phyloP scores from a whole-genome alignment of 2,888 invertebrate species.

The Masnerella sp. region DNA sequence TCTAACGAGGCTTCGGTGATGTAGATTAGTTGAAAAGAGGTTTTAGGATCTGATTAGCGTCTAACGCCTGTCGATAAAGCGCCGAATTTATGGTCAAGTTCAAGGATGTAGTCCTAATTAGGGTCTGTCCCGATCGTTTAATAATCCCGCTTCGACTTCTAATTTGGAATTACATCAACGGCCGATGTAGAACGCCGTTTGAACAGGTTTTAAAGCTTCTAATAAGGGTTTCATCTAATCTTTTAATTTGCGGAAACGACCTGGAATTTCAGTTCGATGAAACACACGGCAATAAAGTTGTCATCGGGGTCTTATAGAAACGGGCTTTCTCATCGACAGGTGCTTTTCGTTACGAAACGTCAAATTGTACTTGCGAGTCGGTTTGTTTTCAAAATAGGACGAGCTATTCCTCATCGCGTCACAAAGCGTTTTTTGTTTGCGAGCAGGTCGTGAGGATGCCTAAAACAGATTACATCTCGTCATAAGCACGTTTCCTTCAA shows the following conservation, averaged over 20 bases:
- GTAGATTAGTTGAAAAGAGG: conserved; percentile 25
- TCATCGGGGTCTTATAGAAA: neutral
- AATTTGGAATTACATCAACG: conserved; percentile 46
- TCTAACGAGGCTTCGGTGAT: conserved; percentile 17
- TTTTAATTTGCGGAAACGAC: neutral
- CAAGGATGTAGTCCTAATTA: conserved; percentile 46
- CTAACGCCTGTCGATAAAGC: conserved; percentile 20
- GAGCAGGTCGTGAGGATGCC: conserved; percentile 20
- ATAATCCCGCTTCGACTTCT: conserved; percentile 46
- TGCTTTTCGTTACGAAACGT: neutral
- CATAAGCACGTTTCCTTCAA: conserved; percentile 22
- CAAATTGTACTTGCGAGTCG: neutral
- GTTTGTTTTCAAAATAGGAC: conserved; percentile 1
- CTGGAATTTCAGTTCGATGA: neutral
- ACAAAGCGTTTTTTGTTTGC: conserved; percentile 38
- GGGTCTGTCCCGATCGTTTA: conserved; percentile 35
- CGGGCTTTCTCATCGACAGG: neutral
- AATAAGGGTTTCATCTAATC: conserved; percentile 17
- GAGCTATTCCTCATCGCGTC: conserved; percentile 27
- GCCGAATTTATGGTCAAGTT: conserved; percentile 16
- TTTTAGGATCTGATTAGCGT: conserved; percentile 37
- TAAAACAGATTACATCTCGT: conserved; percentile 29
- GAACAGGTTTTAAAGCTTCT: conserved; percentile 25
- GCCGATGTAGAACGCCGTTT: conserved; percentile 27
- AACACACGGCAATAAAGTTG: neutral